Evolutionary conservation across 1,140 invertebrate species (phyloP).

Genomic region (Ips typographus): DNA sequence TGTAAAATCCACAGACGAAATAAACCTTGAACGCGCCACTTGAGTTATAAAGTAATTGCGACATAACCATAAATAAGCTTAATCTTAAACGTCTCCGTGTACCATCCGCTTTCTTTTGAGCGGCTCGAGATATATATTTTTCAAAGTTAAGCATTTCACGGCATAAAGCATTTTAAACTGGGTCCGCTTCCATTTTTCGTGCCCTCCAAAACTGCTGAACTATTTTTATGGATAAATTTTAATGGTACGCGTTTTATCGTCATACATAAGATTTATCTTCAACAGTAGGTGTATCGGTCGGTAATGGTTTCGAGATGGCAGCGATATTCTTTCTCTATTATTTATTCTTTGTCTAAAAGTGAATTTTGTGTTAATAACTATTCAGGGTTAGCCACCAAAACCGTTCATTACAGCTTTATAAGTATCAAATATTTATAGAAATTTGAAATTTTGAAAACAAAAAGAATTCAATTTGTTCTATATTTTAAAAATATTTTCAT

Average conservation of each 20-base stretch:
- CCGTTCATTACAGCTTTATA: too few relatives aligned
- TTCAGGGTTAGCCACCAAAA: too few relatives aligned
- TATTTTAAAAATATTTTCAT: too few relatives aligned
- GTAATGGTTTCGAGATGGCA: too few relatives aligned
- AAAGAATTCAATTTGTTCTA: too few relatives aligned
- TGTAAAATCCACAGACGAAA: not conserved
- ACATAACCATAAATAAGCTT: conserved; percentile 34
- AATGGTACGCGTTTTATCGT: conserved; percentile 25
- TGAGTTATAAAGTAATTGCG: conserved; percentile 28
- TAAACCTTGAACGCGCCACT: not conserved
- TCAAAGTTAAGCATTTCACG: conserved; percentile 29
- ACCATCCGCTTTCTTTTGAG: conserved; percentile 27
- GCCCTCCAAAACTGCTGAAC: conserved; percentile 19
- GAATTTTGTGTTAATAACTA: too few relatives aligned
- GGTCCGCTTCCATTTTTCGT: conserved; percentile 17
- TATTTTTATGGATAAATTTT: conserved; percentile 26
- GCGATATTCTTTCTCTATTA: too few relatives aligned
- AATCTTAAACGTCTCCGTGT: conserved; percentile 26
- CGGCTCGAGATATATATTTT: conserved; percentile 26
- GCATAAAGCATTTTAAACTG: conserved; percentile 29
- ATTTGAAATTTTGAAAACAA: too few relatives aligned
- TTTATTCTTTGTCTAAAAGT: too few relatives aligned
- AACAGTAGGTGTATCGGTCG: not conserved
- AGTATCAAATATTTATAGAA: too few relatives aligned
- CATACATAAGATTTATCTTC: conserved; percentile 15